Percentiles rank a stretch among this genome's conserved stretches.
Conservation (phyloP, 2,797 vertebrate genomes). For the Microctenopoma lineatum region DNA sequence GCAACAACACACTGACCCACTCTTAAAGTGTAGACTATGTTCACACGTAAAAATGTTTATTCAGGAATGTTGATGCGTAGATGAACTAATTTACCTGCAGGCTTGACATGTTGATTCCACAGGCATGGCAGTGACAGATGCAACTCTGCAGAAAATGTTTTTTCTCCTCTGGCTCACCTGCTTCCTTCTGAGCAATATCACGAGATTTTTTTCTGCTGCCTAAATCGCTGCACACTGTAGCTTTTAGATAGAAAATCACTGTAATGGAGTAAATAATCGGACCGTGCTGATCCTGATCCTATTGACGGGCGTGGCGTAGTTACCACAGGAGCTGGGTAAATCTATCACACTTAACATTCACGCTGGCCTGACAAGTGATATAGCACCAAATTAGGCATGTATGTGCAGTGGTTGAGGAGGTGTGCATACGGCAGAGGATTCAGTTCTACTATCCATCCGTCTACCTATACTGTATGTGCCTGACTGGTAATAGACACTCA, state of each 20-base stretch:
- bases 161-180: too few species aligned
- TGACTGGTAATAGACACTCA: constrained; percentile 1
- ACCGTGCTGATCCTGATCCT: background rate
- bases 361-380: constrained; percentile 38
- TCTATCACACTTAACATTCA: constrained; percentile 52
- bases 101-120: background rate
- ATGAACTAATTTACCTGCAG: background rate
- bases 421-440: constrained; percentile 6
- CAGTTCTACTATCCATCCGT: constrained; percentile 4
- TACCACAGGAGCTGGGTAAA: constrained; percentile 12
- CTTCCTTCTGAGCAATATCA: too few species aligned
- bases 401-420: background rate
- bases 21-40: background rate
- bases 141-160: background rate
- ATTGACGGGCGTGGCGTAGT: constrained; percentile 4
- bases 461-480: background rate
- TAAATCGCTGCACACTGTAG: background rate
- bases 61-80: background rate
- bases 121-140: too few species aligned
- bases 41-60: background rate
- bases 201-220: background rate
- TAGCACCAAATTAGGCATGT: constrained; percentile 38
- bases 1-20: too few species aligned
- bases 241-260: constrained; percentile 9
- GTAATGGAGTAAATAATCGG: constrained; percentile 5